Evolutionary conservation across 2,888 invertebrate genomes (phyloP).

Genomic region (Lasioglossum morio): DNA sequence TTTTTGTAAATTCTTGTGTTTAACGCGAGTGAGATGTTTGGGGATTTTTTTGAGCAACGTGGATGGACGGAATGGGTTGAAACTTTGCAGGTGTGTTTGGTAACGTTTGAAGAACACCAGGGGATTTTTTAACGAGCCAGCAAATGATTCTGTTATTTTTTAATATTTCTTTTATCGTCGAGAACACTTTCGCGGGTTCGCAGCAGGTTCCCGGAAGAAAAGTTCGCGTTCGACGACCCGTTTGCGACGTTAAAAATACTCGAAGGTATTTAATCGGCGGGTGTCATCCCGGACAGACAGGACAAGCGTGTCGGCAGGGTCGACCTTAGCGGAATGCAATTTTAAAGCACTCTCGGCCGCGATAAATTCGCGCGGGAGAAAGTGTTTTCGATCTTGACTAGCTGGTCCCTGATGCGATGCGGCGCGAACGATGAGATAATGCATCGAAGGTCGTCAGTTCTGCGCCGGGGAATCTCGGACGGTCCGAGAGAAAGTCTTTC

Average conservation of each 20-base stretch:
- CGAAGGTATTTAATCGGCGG: not conserved
- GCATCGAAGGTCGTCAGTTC: slow-evolving; percentile 29
- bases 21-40: not conserved
- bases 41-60: not conserved
- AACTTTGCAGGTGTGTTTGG: too few species aligned
- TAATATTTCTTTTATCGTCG: not conserved
- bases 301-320: not conserved
- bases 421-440: slow-evolving; percentile 27
- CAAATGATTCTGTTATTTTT: too few species aligned
- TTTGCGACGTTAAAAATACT: not conserved
- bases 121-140: too few species aligned
- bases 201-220: not conserved
- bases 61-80: too few species aligned
- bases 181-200: not conserved
- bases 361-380: slow-evolving; percentile 29
- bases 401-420: slow-evolving; percentile 1
- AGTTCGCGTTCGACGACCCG: not conserved
- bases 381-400: slow-evolving; percentile 18
- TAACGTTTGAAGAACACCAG: too few species aligned
- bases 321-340: not conserved
- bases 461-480: not conserved
- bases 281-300: not conserved
- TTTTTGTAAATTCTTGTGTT: not conserved
- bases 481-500: slow-evolving; percentile 35
- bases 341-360: slow-evolving; percentile 20